These are phyloP conservation scores for Dreissena rostriformis DNA, from an alignment of 1,140 invertebrate genomes.

Conservation along the genomic window DNA sequence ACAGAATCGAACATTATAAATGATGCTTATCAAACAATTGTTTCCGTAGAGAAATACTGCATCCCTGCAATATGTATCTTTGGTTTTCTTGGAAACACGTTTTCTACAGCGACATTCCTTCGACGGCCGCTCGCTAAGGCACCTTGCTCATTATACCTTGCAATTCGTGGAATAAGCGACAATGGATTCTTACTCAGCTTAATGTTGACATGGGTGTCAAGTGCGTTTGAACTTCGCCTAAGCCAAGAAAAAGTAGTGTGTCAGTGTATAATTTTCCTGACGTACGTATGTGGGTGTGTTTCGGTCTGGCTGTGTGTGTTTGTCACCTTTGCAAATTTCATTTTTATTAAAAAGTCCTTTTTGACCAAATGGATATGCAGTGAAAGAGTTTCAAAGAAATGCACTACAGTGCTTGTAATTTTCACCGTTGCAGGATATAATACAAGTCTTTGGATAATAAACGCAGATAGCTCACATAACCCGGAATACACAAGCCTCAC, in stretches of 20 bases:
- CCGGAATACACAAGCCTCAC: not conserved
- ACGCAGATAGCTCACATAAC: not conserved
- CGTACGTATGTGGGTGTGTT: slow-evolving; percentile 17
- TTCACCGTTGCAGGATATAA: not conserved
- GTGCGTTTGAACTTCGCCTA: slow-evolving; percentile 1
- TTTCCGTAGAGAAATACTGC: not conserved
- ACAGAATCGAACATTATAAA: too few relatives aligned
- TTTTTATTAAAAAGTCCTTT: slow-evolving; percentile 1
- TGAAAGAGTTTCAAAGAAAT: not conserved
- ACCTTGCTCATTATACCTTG: slow-evolving; percentile 12
- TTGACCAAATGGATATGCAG: not conserved
- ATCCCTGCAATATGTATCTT: slow-evolving; percentile 1
- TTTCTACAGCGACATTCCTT: slow-evolving; percentile 12
- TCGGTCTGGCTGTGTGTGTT: slow-evolving; percentile 26
- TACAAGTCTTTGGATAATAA: not conserved
- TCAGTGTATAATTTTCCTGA: not conserved
- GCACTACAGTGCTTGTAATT: not conserved
- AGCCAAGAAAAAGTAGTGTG: slow-evolving; percentile 20
- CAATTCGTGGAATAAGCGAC: slow-evolving; percentile 13
- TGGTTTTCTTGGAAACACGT: slow-evolving; percentile 2
- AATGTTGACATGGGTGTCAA: slow-evolving; percentile 13
- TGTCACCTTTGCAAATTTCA: slow-evolving; percentile 17
- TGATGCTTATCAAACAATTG: too few relatives aligned
- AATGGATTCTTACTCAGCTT: slow-evolving; percentile 1
- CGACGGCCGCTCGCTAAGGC: not conserved